A percentile compares a stretch with the other conserved stretches of the same genome.
phyloP scores from a whole-genome alignment of 1,140 invertebrate species.

The Thaumatotibia leucotreta region DNA sequence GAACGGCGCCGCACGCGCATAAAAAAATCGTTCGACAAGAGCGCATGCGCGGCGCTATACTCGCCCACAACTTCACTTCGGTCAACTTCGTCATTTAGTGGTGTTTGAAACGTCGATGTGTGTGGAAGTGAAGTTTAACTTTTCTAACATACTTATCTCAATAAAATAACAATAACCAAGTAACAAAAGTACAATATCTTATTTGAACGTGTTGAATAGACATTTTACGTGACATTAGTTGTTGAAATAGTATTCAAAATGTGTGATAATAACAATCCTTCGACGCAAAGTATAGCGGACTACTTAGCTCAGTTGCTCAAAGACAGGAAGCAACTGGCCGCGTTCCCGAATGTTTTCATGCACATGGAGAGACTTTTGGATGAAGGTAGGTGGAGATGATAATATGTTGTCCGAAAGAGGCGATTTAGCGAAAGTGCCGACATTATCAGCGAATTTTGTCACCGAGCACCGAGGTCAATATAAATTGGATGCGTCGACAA shows the following conservation, averaged over 20 bases:
- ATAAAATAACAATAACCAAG: slow-evolving; percentile 68
- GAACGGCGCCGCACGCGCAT: slow-evolving; percentile 69
- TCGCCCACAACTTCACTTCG: slow-evolving; percentile 75
- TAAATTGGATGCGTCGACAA: slow-evolving; percentile 69
- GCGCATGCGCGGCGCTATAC: slow-evolving; percentile 71
- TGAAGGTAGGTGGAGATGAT: slow-evolving; percentile 89
- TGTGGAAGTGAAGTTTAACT: slow-evolving; percentile 75
- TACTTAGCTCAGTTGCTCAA: slow-evolving; percentile 99
- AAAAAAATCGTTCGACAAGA: slow-evolving; percentile 70
- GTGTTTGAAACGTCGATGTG: slow-evolving; percentile 74
- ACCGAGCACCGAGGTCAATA: slow-evolving; percentile 53
- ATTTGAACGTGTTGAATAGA: slow-evolving; percentile 59
- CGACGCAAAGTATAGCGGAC: slow-evolving; percentile 97
- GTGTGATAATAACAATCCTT: slow-evolving; percentile 85
- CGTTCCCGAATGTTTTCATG: slow-evolving; percentile 99
- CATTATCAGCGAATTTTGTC: slow-evolving; percentile 43
- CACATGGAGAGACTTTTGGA: slow-evolving; percentile 99
- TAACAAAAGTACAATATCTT: slow-evolving; percentile 70
- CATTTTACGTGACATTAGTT: slow-evolving; percentile 70
- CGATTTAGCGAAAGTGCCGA: slow-evolving; percentile 25
- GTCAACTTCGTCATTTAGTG: slow-evolving; percentile 74
- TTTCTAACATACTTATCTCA: slow-evolving; percentile 73
- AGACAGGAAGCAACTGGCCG: slow-evolving; percentile 99
- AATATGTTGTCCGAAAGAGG: slow-evolving; percentile 35
- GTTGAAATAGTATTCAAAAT: slow-evolving; percentile 78